Evolutionary conservation across 1,140 invertebrate genomes (phyloP), one percentile per base, ranked within the genome.

Genomic region (Drosophila pruinosa): DNA sequence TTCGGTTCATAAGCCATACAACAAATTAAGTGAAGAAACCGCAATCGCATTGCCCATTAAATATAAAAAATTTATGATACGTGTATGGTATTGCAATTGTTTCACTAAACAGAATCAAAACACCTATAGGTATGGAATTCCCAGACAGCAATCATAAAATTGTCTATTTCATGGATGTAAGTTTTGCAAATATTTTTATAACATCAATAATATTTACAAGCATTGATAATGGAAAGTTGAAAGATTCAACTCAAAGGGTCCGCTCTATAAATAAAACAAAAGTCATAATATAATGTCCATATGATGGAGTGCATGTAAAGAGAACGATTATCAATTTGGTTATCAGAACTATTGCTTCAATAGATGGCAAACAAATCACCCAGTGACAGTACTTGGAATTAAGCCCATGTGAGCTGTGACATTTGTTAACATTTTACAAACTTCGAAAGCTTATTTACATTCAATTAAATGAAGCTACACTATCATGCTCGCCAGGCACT

Each of bases 391-490:
- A 22, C 36, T 36, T 22, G 41, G 31, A 58, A 50, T 43, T 47
- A 53, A 12, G 14, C 3, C 7, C 47, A 14, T 85, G 81, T 26
- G 77, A 85, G 68, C 36, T 19, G 5, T 10, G 15, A 53, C 81
- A 86, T 52, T 76, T 85, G 73, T 48, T 41, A 28, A 14, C 43
- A 57, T 56, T 57, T 61, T 64, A 59, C 57, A 52, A 52, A 53
- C 36, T n/a, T 10, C 53, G n/a, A 47, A 45, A 19, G 14, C 5
- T 22, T 7, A 8, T 17, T 4, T 31, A 34, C 41, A 45, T 31
- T 47, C 41, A 58, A 58, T 58, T 57, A 15, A 34, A 36, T 41
- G 57, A 73, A 62, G 61, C 57, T 26, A 47, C n/a, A 14, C 5
- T 17, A 39, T 39, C 38, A 15, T 6, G 43, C 43, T 12, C 4